A percentile compares a stretch with the other conserved stretches of the same genome.
Evolutionary conservation across 2,888 invertebrate species (phyloP).

Genomic region (Elysia crispata): DNA sequence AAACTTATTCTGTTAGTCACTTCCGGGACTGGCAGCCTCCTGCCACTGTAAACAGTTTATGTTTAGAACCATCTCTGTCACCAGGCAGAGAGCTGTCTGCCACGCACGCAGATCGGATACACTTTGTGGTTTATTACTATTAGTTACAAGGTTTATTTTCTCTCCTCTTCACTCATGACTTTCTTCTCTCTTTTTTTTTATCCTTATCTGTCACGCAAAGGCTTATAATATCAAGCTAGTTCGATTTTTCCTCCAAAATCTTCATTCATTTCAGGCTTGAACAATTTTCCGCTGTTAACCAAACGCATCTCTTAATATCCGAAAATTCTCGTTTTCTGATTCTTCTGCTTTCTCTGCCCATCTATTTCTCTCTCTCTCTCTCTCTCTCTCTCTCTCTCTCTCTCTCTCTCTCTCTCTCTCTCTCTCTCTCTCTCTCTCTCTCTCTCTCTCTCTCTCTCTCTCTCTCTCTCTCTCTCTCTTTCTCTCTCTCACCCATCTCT

Average conservation of each 20-base stretch:
- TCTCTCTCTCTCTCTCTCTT: too few relatives aligned
- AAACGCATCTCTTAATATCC: too few relatives aligned
- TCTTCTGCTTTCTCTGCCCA: neutral
- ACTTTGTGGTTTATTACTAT: neutral
- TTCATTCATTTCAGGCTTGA: too few relatives aligned
- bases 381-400: slow-evolving; percentile 19
- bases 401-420: slow-evolving; percentile 2
- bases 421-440: too few relatives aligned
- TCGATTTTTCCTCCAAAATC: too few relatives aligned
- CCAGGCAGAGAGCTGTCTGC: neutral
- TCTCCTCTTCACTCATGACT: neutral
- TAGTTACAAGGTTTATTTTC: neutral
- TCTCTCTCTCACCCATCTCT: too few relatives aligned
- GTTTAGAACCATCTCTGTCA: neutral
- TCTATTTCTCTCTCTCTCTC: slow-evolving; percentile 12
- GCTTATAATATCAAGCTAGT: too few relatives aligned
- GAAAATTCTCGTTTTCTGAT: too few relatives aligned
- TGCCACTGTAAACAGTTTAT: neutral
- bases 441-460: too few relatives aligned
- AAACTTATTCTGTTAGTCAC: neutral
- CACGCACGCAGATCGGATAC: neutral
- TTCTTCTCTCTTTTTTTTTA: neutral
- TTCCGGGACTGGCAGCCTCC: neutral
- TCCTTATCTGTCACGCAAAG: too few relatives aligned
- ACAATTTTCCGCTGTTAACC: too few relatives aligned